Conservation (phyloP, 2,797 vertebrate species). For the Hapalemur alaotrensis region DNA sequence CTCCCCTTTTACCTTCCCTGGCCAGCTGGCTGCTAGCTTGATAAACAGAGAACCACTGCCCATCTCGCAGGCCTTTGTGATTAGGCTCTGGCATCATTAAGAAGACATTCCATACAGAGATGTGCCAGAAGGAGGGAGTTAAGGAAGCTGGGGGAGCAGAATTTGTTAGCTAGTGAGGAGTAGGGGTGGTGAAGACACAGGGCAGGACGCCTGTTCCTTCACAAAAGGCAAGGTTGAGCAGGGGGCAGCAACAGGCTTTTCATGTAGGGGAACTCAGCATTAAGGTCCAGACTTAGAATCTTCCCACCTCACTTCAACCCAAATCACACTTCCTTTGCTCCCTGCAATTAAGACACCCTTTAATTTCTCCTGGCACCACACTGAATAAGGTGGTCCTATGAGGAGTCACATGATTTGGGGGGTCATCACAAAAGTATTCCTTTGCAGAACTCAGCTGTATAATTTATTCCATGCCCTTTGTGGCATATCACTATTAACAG, state of each 20-base stretch:
- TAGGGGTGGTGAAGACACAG: neutral
- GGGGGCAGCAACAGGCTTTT: neutral
- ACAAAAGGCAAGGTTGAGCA: neutral
- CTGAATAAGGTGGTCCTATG: neutral
- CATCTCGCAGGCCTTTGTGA: slow-evolving; percentile 59
- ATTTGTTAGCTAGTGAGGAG: neutral
- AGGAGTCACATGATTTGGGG: neutral
- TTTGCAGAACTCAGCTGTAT: neutral
- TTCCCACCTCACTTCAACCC: neutral
- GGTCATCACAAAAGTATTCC: neutral
- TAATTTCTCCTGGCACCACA: neutral
- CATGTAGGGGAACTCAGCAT: neutral
- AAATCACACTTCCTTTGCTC: neutral
- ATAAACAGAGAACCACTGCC: slow-evolving; percentile 49
- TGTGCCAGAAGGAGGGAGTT: slow-evolving; percentile 8
- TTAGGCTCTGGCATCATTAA: slow-evolving; percentile 60
- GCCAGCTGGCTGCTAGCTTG: slow-evolving; percentile 63
- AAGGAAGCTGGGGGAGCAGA: neutral
- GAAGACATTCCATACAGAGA: slow-evolving; percentile 58
- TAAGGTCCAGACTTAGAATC: neutral
- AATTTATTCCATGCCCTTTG: neutral
- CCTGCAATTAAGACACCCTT: neutral
- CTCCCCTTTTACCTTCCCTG: slow-evolving; percentile 30
- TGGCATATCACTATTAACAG: neutral
- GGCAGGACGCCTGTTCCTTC: neutral